Evolutionary conservation across 2,113 vertebrate genomes (phyloP), one percentile per base, ranked within the genome.

Genomic region (Datnioides undecimradiatus): DNA sequence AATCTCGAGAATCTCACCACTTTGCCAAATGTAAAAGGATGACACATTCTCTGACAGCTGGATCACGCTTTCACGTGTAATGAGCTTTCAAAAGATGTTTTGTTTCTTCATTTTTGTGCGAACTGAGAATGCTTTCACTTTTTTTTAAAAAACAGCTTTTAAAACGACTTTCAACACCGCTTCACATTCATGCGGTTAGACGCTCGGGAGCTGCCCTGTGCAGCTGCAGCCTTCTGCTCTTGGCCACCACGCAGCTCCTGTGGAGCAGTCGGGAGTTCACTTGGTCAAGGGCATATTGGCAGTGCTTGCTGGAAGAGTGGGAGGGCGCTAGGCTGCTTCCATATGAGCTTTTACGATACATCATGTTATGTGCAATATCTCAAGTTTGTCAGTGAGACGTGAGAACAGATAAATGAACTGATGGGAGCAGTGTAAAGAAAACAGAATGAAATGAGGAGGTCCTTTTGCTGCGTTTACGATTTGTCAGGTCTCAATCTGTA

Each of bases 261-360:
- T 34, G 45, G 62, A 79, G 49, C 51, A 65, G 57, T 25, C 2
- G 5, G 43, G 17, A 49, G 72, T 51, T 73, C 64, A 57, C n/a
- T 36, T 10, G 66, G 66, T 72, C 79, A 87, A 87, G 87, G 76
- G 31, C 60, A 45, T 41, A 46, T 60, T 66, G 69, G 49, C 46
- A 46, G 64, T 40, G 49, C 65, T 64, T n/a, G 68, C 41, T 55
- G 11, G 38, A 6, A n/a, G 25, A n/a, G 31, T n/a, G 63, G 25
- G n/a, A 67, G 66, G 27, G 49, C 19, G 41, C 41, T 21, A 21
- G 17, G 29, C 51, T 71, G 52, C 63, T 54, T 76, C 70, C 29
- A 11, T 52, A 25, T 12, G 19, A 46, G 62, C 25, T 45, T 60
- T 49, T 55, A 13, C 49, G 34, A 17, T 34, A 8, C 65, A 34